These are phyloP conservation scores for Montifringilla adamsi DNA, from an alignment of 2,113 vertebrate genomes.

Conservation along the genomic window DNA sequence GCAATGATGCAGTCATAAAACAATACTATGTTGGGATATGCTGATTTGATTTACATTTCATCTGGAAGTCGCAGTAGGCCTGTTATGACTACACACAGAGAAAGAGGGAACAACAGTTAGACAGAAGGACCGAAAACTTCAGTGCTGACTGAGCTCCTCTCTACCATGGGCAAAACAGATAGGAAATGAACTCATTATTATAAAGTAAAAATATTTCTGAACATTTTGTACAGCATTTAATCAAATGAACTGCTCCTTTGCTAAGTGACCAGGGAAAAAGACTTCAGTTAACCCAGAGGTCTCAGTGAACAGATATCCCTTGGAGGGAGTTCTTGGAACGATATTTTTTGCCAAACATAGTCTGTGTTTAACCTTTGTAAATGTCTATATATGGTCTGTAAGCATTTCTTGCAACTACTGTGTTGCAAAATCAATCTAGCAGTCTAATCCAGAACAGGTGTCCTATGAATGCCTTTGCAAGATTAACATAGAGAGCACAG, in stretches of 20 bases:
- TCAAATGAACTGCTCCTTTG: background rate
- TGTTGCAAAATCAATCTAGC: constrained; percentile 35
- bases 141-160: background rate
- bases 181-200: background rate
- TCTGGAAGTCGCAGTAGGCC: background rate
- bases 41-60: background rate
- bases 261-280: background rate
- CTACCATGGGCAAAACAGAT: background rate
- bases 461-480: constrained; percentile 1
- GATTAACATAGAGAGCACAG: constrained; percentile 16
- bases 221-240: background rate
- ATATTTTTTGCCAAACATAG: constrained; percentile 7
- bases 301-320: background rate
- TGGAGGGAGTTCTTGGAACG: background rate
- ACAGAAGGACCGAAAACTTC: background rate
- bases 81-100: background rate
- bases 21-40: background rate
- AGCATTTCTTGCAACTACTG: constrained; percentile 23
- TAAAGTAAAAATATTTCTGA: background rate
- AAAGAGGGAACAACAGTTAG: background rate
- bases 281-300: background rate
- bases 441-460: constrained; percentile 65
- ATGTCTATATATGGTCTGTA: constrained; percentile 42
- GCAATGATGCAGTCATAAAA: background rate
- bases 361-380: constrained; percentile 1